These are phyloP conservation scores for Enteromius mattozi DNA, from an alignment of 2,797 vertebrate genomes.

Conservation along the genomic window DNA sequence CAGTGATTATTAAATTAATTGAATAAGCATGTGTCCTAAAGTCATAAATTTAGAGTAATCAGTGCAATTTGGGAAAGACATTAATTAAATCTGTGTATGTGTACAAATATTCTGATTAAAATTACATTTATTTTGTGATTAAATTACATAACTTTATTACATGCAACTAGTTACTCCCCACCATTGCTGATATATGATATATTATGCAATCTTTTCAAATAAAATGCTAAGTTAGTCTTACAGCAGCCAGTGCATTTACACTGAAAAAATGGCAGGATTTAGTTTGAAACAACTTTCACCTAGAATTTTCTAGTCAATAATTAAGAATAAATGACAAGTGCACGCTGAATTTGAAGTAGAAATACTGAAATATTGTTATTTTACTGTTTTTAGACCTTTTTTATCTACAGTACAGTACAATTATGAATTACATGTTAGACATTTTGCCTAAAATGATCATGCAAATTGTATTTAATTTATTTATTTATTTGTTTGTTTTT, in stretches of 20 bases:
- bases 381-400: background rate
- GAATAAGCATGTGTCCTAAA: too few relatives aligned
- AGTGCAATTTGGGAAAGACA: too few relatives aligned
- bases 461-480: background rate
- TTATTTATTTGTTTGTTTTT: background rate
- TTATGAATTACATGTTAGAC: background rate
- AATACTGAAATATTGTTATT: background rate
- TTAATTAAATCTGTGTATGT: too few relatives aligned
- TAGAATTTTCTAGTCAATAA: background rate
- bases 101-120: too few relatives aligned
- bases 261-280: too few relatives aligned
- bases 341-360: background rate
- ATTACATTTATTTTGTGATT: too few relatives aligned
- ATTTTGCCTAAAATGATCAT: background rate
- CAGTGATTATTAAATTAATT: too few relatives aligned
- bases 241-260: background rate
- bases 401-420: background rate
- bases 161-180: too few relatives aligned
- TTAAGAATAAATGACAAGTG: background rate
- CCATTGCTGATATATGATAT: too few relatives aligned
- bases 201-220: background rate
- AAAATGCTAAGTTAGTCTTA: background rate
- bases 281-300: background rate
- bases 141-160: too few relatives aligned
- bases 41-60: too few relatives aligned